Base-by-base conservation (phyloP, 1,140 invertebrate genomes). In the Colletes gigas region DNA sequence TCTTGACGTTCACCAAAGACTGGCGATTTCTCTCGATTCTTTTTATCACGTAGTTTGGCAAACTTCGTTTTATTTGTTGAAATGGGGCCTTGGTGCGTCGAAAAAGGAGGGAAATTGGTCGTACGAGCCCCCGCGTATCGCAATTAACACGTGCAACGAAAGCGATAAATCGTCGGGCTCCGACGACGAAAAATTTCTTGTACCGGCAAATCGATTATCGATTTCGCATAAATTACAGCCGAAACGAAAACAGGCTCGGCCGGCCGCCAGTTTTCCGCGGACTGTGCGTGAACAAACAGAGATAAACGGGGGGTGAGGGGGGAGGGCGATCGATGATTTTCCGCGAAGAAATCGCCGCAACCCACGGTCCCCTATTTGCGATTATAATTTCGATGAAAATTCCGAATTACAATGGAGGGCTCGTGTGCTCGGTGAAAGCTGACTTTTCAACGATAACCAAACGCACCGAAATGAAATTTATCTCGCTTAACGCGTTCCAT, bases 211-310 rank as follows among this genome's bases (percentile, higher is more conserved):
- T 54, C 60, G 69, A 44, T 2, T 62, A 79, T 82, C 81, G 81
- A 79, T 82, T 57, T 15, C 39, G 81, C 69, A 79, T 82, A 73
- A 82, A 71, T 82, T 82, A 68, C 14, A 66, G 8, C 50, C 17
- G n/a, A 15, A 7, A 17, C 10, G 62, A 72, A 78, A 67, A 30
- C 68, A 63, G 21, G 44, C 50, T 55, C 69, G 78, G 62, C 39
- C 50, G 21, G 14, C 5, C 41, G 68, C 65, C 39, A 44, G 73
- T 63, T 81, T 69, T 63, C 47, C 65, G 15, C 30, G 57, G 57
- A 63, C 44, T 39, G 44, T 63, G 79, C 65, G 63, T 77, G 79
- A 68, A 52, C 79, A 81, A 81, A 81, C 79, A 77, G 50, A 76
- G 79, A 81, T 81, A 81, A 81, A 81, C 55, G 73, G 60, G n/a